A percentile compares a stretch with the other conserved stretches of the same genome.
Conservation (phyloP, 2,888 invertebrate genomes). For the Ophion obscuratus region DNA sequence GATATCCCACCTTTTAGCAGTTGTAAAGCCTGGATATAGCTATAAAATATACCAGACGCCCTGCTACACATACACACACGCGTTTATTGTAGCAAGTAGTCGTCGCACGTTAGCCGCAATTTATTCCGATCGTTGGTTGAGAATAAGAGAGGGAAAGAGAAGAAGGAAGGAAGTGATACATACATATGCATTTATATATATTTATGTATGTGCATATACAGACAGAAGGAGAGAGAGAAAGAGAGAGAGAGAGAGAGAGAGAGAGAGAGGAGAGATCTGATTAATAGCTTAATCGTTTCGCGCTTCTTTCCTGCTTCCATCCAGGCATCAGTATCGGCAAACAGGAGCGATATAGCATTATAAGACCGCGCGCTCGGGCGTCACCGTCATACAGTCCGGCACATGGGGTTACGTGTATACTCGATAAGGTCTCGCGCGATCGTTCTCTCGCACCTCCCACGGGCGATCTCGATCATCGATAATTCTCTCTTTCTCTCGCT, state of each 20-base stretch:
- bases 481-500: constrained; percentile 57
- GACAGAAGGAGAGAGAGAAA: constrained; percentile 2
- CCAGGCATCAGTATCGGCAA: constrained; percentile 45
- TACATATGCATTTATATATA: no score
- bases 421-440: constrained; percentile 44
- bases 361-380: constrained; percentile 47
- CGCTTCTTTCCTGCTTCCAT: constrained; percentile 67
- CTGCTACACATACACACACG: not conserved
- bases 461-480: constrained; percentile 68
- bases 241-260: constrained; percentile 30
- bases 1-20: not conserved
- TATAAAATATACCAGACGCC: not conserved
- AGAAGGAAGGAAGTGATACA: not conserved
- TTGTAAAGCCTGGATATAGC: not conserved
- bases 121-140: constrained; percentile 66
- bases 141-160: constrained; percentile 9
- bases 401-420: constrained; percentile 10
- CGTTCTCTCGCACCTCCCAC: constrained; percentile 67
- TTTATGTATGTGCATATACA: not conserved
- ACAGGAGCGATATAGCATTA: constrained; percentile 52
- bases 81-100: constrained; percentile 25
- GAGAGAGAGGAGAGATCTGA: constrained; percentile 61
- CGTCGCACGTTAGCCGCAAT: constrained; percentile 71
- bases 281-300: constrained; percentile 75
- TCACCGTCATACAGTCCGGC: constrained; percentile 63